A percentile compares a stretch with the other conserved stretches of the same genome.
These are phyloP conservation scores for Himalopsyche kuldschensis DNA, from an alignment of 2,888 invertebrate genomes.

Conservation along the genomic window DNA sequence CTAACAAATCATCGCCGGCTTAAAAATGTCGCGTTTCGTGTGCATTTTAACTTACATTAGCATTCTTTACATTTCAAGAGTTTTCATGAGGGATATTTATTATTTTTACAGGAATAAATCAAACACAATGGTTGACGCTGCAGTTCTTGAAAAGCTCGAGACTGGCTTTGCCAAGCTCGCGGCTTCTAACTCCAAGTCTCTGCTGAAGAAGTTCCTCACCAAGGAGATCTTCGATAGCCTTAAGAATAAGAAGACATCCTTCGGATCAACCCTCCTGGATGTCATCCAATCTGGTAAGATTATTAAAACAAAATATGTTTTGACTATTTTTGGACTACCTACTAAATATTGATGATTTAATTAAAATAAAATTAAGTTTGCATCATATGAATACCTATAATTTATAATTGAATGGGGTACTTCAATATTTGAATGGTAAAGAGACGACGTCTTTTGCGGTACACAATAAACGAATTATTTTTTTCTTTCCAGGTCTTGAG, in stretches of 20 bases:
- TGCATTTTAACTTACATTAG: neutral
- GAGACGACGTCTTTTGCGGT: neutral
- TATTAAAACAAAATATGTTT: neutral
- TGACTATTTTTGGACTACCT: too few species aligned
- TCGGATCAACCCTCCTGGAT: slow-evolving; percentile 91
- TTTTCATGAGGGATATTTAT: slow-evolving; percentile 35
- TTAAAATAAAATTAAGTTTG: too few species aligned
- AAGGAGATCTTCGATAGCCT: slow-evolving; percentile 88
- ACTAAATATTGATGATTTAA: neutral
- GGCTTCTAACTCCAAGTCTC: slow-evolving; percentile 89
- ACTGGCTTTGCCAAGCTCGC: slow-evolving; percentile 86
- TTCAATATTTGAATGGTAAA: too few species aligned
- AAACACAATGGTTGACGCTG: slow-evolving; percentile 89
- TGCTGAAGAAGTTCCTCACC: slow-evolving; percentile 94
- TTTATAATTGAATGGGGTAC: too few species aligned
- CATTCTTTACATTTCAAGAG: slow-evolving; percentile 2
- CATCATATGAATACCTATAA: too few species aligned
- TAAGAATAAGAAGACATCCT: slow-evolving; percentile 91
- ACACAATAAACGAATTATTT: neutral
- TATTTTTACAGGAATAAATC: slow-evolving; percentile 66
- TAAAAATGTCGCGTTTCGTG: neutral
- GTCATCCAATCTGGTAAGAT: slow-evolving; percentile 88
- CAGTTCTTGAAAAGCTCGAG: slow-evolving; percentile 88
- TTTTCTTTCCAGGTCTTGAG: slow-evolving; percentile 72
- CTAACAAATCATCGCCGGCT: too few species aligned